phyloP scores from a whole-genome alignment of 2,888 invertebrate species.

The Phorcus lineatus region DNA sequence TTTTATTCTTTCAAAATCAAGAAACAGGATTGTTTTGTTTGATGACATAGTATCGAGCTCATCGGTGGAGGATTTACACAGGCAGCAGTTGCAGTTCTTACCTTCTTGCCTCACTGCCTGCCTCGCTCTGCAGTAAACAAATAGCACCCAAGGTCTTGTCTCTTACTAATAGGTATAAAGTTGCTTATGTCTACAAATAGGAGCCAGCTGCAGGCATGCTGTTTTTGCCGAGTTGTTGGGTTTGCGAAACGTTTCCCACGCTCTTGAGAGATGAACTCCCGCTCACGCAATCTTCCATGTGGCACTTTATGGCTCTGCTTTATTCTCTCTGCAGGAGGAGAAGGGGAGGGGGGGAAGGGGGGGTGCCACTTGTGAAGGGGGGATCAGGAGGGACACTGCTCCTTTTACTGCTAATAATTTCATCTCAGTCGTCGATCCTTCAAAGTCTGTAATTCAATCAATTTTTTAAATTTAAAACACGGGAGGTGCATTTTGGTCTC shows the following conservation, averaged over 20 bases:
- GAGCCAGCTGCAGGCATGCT: constrained; percentile 16
- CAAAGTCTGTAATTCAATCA: too few species aligned
- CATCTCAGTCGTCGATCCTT: neutral
- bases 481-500: too few species aligned
- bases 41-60: neutral
- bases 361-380: constrained; percentile 11
- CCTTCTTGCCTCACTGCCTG: neutral
- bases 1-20: too few species aligned
- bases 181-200: constrained; percentile 26
- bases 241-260: constrained; percentile 5
- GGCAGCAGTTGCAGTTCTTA: neutral
- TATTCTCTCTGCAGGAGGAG: neutral
- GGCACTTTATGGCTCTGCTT: constrained; percentile 4
- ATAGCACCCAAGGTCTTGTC: constrained; percentile 16
- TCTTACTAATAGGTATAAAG: constrained; percentile 27
- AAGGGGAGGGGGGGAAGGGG: neutral
- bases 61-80: neutral
- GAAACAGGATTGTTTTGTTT: too few species aligned
- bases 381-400: neutral
- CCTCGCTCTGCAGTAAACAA: constrained; percentile 12
- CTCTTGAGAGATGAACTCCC: constrained; percentile 11
- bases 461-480: too few species aligned
- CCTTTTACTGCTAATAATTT: neutral
- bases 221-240: constrained; percentile 17
- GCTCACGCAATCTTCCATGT: constrained; percentile 17